Conservation (phyloP, 2,113 vertebrate genomes). For the Nyctereutes procyonoides region DNA sequence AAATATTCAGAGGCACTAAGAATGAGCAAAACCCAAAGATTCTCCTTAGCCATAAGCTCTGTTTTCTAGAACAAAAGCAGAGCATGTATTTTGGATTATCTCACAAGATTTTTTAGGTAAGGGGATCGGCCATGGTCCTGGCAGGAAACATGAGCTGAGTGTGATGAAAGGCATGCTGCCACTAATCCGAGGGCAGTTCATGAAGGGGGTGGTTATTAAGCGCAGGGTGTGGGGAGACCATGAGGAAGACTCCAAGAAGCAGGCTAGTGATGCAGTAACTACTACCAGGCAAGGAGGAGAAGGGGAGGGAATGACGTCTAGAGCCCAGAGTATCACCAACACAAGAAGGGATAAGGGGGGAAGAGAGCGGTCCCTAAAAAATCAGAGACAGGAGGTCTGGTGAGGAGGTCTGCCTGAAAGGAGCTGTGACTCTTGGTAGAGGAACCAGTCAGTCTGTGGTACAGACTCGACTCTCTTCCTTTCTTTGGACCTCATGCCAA, state of each 20-base stretch:
- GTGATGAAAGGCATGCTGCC: background rate
- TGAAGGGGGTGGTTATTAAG: background rate
- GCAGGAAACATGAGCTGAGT: background rate
- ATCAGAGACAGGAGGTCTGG: background rate
- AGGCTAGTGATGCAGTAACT: background rate
- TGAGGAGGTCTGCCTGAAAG: background rate
- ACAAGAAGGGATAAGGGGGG: background rate
- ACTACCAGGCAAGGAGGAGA: background rate
- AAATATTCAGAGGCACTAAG: constrained; percentile 20
- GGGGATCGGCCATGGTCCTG: background rate
- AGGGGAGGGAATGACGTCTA: background rate
- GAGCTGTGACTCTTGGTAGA: background rate
- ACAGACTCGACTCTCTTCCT: background rate
- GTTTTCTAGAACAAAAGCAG: constrained; percentile 45
- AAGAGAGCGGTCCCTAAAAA: background rate
- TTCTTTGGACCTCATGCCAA: background rate
- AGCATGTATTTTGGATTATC: background rate
- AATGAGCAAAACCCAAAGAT: background rate
- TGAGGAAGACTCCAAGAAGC: background rate
- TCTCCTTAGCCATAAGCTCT: background rate
- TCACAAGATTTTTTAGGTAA: constrained; percentile 39
- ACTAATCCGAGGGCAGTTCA: background rate
- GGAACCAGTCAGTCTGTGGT: background rate
- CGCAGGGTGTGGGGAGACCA: background rate
- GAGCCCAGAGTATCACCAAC: background rate